Conservation (phyloP, 23 tunicate species). For the Halocynthia roretzi region DNA sequence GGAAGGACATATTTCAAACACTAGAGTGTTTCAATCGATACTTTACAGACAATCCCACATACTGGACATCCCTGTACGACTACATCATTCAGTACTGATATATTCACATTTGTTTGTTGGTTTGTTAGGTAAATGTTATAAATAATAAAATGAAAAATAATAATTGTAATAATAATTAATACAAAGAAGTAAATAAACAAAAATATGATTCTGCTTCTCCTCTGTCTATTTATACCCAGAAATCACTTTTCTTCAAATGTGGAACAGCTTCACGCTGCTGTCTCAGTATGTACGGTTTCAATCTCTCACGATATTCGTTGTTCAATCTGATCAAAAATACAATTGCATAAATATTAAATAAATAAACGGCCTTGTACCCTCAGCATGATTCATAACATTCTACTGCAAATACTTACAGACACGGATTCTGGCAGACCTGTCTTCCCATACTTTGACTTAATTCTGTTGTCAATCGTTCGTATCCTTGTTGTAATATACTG, state of each 20-base stretch:
- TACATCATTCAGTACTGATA: too few relatives aligned
- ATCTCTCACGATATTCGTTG: not conserved
- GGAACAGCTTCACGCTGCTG: not conserved
- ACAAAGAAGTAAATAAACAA: too few relatives aligned
- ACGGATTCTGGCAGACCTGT: slow-evolving; percentile 59
- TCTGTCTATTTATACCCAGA: not conserved
- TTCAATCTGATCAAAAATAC: not conserved
- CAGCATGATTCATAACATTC: not conserved
- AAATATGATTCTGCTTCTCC: too few relatives aligned
- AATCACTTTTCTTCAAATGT: not conserved
- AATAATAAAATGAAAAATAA: too few relatives aligned
- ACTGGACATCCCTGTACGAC: too few relatives aligned
- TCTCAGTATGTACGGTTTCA: not conserved
- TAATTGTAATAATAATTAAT: too few relatives aligned
- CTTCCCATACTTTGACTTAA: slow-evolving; percentile 18
- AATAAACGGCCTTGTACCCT: not conserved
- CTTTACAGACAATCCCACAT: too few relatives aligned
- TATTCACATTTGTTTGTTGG: too few relatives aligned
- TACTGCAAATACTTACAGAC: slow-evolving; percentile 47
- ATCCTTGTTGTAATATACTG: slow-evolving; percentile 2
- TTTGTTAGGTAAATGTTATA: too few relatives aligned
- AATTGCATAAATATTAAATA: too few relatives aligned
- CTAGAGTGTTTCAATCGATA: too few relatives aligned
- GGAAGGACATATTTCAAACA: too few relatives aligned
- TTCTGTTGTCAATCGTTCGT: slow-evolving; percentile 16